Percentiles rank a stretch among this genome's conserved stretches.
Conservation (phyloP, 2,797 vertebrate species). For the Chiroxiphia lanceolata region DNA sequence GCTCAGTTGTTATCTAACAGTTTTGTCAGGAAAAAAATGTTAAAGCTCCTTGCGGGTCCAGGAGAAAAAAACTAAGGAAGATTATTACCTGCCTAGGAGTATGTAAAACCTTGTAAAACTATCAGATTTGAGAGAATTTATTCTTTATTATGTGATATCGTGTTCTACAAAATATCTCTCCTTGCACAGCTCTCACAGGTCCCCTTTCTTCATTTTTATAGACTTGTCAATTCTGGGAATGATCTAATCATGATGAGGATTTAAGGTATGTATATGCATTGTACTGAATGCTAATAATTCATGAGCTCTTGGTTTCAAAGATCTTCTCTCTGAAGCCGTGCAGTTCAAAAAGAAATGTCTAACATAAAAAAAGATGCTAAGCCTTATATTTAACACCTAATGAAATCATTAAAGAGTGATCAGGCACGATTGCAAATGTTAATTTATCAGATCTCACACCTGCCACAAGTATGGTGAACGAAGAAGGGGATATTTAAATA, state of each 20-base stretch:
- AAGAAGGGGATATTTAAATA: not conserved
- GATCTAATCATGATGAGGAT: slow-evolving; percentile 40
- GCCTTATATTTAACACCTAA: slow-evolving; percentile 48
- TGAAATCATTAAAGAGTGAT: slow-evolving; percentile 60
- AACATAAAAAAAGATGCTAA: slow-evolving; percentile 48
- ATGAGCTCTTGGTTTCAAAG: slow-evolving; percentile 49
- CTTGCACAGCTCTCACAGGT: slow-evolving; percentile 37
- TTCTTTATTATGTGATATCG: slow-evolving; percentile 65
- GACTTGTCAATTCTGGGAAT: slow-evolving; percentile 49
- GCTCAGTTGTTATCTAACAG: slow-evolving; percentile 61
- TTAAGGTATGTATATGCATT: slow-evolving; percentile 54
- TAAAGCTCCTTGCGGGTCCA: slow-evolving; percentile 47
- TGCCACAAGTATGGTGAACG: not conserved
- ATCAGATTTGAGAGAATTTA: slow-evolving; percentile 45
- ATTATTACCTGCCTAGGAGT: slow-evolving; percentile 70
- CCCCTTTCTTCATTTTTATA: slow-evolving; percentile 62
- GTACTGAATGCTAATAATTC: slow-evolving; percentile 60
- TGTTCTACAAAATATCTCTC: slow-evolving; percentile 53
- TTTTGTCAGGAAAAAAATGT: slow-evolving; percentile 44
- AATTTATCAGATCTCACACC: slow-evolving; percentile 52
- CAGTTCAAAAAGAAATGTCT: slow-evolving; percentile 44
- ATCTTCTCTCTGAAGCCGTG: slow-evolving; percentile 6
- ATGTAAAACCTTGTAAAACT: slow-evolving; percentile 58
- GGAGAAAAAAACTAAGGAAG: not conserved
- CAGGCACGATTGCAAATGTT: slow-evolving; percentile 29